These are phyloP conservation scores for Plagodis pulveraria DNA, from an alignment of 2,888 invertebrate genomes.

Conservation along the genomic window DNA sequence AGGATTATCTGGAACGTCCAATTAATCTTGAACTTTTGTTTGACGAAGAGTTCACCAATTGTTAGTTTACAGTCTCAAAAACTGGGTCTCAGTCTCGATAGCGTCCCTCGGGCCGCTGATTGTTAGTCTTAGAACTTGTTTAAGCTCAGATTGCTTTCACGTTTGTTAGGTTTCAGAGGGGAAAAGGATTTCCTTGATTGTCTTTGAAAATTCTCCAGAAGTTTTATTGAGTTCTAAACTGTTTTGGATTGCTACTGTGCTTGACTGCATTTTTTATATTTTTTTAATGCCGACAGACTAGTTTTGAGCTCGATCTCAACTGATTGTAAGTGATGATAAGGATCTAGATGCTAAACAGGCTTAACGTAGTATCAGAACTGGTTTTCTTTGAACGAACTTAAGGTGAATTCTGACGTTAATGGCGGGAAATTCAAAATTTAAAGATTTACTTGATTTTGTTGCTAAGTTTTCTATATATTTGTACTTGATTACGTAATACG, in stretches of 20 bases:
- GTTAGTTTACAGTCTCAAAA: conserved; percentile 4
- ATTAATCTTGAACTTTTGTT: conserved; percentile 7
- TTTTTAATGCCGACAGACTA: no score
- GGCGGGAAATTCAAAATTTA: no score
- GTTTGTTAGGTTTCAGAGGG: conserved; percentile 12
- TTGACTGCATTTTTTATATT: not conserved
- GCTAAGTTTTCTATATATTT: no score
- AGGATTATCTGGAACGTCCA: conserved; percentile 3
- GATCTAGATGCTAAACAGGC: no score
- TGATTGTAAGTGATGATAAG: no score
- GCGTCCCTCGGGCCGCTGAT: conserved; percentile 5
- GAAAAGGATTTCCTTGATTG: conserved; percentile 23
- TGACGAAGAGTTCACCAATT: conserved; percentile 6
- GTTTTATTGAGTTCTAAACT: not conserved
- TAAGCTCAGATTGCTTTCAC: conserved; percentile 2
- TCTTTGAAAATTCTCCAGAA: conserved; percentile 10
- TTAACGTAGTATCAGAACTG: no score
- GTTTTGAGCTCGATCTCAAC: no score
- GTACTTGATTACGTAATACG: no score
- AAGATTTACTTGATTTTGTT: no score
- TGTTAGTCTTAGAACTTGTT: conserved; percentile 19
- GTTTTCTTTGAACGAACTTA: no score
- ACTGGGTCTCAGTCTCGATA: conserved; percentile 6
- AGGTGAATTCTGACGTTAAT: no score
- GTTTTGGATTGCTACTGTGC: conserved; percentile 7